Base-by-base conservation (phyloP, 2,113 vertebrate genomes). In the Herpetotheres cachinnans region DNA sequence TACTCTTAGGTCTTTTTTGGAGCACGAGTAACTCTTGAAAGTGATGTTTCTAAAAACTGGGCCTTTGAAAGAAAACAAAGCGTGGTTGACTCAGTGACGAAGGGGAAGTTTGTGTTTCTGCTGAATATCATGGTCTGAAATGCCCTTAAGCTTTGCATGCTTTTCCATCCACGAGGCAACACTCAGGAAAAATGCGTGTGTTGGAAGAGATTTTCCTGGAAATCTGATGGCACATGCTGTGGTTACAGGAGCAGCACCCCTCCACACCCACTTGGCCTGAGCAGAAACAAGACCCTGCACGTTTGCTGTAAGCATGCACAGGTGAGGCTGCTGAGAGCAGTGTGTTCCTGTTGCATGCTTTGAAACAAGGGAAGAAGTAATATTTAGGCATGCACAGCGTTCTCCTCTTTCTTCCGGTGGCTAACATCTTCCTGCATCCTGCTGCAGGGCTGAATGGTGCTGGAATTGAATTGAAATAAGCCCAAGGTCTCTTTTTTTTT, bases 261-360 rank as follows among this genome's bases (percentile, higher is more conserved):
- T 40, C 16, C 32, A 3, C 50, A 0, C 32, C 3, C 1, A 2
- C 54, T 13, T 10, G 29, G 79, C 24, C 47, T 2, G 49, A 10
- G 67, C 66, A 32, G 49, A 6, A 49, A 7, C 40, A 12, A 19
- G n/a, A 7, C 72, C 27, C 36, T 17, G 47, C 38, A 1, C 1
- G 32, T 19, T 26, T 15, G 25, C 2, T 11, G 46, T n/a, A 9
- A 4, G 47, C 1, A 2, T 5, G 40, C 27, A 5, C 10, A 10
- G n/a, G 9, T 2, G 47, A 16, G 77, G 59, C 65, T 67, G 63
- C 54, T 6, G 27, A 59, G 74, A 50, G 61, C 65, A 38, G n/a
- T 2, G 25, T 0, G 2, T 2, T 62, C 44, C 29, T 10, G 16
- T 6, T 16, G 32, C 30, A 3, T 0, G 0, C 25, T 22, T 46